Evolutionary conservation across 2,113 vertebrate species (phyloP).

Genomic region (Zosterops hypoxanthus): DNA sequence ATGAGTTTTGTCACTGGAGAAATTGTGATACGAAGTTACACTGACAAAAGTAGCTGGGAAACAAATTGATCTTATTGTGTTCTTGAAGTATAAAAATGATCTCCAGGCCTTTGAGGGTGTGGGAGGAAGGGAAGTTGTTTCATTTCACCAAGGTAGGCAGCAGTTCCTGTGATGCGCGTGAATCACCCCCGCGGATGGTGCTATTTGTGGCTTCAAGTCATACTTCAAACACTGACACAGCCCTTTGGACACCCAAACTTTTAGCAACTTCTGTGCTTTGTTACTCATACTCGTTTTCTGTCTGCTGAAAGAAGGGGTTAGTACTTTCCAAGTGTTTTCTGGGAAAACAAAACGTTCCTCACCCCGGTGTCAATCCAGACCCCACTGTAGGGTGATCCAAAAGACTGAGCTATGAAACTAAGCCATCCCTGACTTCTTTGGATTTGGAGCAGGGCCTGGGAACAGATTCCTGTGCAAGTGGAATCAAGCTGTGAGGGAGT

Average conservation of each 20-base stretch:
- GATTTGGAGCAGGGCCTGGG: background rate
- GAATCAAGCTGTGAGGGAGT: background rate
- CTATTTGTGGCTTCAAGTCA: background rate
- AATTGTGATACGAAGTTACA: background rate
- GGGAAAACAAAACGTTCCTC: background rate
- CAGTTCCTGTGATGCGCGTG: background rate
- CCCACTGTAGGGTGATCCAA: background rate
- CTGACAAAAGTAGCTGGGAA: background rate
- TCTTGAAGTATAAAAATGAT: background rate
- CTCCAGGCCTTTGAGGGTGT: background rate
- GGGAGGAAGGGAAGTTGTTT: conserved; percentile 9
- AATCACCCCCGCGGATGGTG: background rate
- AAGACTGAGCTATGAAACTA: background rate
- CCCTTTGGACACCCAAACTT: background rate
- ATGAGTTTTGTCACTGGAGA: background rate
- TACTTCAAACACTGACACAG: background rate
- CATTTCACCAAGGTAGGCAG: conserved; percentile 6
- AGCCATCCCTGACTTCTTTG: background rate
- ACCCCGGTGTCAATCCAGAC: background rate
- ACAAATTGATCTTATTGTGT: background rate
- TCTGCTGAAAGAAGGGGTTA: background rate
- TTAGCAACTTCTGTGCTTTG: background rate
- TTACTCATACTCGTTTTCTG: background rate
- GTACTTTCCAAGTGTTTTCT: background rate
- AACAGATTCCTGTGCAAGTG: background rate